These are phyloP conservation scores for Enteromius thamalakanensis DNA, from an alignment of 2,797 vertebrate species.

Conservation along the genomic window DNA sequence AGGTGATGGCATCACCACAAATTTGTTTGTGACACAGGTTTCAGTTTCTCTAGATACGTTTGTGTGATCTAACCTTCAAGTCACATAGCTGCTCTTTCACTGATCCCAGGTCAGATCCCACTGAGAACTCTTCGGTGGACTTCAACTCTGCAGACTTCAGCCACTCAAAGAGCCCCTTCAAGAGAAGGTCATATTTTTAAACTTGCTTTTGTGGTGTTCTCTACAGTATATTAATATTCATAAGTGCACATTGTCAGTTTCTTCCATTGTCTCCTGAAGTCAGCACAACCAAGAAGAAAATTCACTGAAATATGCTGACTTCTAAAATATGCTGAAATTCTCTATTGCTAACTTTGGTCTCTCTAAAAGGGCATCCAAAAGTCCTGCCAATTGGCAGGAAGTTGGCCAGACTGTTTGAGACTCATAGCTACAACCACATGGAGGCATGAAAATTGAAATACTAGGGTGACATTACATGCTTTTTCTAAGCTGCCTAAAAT, in stretches of 20 bases:
- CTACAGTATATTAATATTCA: not conserved
- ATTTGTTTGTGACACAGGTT: slow-evolving; percentile 7
- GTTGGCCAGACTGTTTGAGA: slow-evolving; percentile 55
- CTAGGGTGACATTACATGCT: not conserved
- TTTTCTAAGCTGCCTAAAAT: not conserved
- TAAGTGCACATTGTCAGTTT: not conserved
- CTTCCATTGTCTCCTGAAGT: not conserved
- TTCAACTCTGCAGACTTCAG: slow-evolving; percentile 83
- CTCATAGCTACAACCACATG: slow-evolving; percentile 54
- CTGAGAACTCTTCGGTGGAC: slow-evolving; percentile 81
- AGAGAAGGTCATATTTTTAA: slow-evolving; percentile 30
- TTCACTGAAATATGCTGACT: not conserved
- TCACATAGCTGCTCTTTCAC: slow-evolving; percentile 85
- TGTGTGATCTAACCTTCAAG: slow-evolving; percentile 80
- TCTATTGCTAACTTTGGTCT: not conserved
- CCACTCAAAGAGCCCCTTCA: slow-evolving; percentile 85
- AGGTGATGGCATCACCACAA: slow-evolving; percentile 21
- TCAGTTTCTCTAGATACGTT: not conserved
- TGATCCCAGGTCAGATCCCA: slow-evolving; percentile 81
- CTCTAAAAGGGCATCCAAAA: slow-evolving; percentile 48
- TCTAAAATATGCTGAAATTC: not conserved
- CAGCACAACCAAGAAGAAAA: not conserved
- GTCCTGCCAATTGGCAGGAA: slow-evolving; percentile 53
- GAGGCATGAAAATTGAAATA: slow-evolving; percentile 43
- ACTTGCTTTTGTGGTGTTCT: not conserved